Conservation (phyloP, 2,797 vertebrate species). For the Lithobates sylvaticus region DNA sequence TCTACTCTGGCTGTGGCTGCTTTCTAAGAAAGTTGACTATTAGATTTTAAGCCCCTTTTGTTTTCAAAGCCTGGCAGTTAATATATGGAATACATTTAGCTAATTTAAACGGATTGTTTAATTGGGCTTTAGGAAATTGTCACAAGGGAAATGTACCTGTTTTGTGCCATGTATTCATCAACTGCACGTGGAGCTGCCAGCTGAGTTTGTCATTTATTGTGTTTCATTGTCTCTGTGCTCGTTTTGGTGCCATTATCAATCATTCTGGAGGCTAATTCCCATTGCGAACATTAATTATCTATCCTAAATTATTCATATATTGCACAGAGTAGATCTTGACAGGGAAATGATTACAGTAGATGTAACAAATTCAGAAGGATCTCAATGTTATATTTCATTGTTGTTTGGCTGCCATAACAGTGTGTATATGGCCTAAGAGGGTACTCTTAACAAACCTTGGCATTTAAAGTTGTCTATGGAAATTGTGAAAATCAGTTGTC, state of each 20-base stretch:
- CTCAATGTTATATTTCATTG: background rate
- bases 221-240: background rate
- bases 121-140: background rate
- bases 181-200: background rate
- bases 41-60: too few relatives aligned
- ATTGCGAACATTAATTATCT: background rate
- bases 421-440: background rate
- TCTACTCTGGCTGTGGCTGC: too few relatives aligned
- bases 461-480: background rate
- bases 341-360: background rate
- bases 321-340: background rate
- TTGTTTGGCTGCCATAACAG: background rate
- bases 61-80: too few relatives aligned
- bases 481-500: background rate
- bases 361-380: background rate
- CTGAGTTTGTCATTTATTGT: background rate
- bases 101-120: background rate
- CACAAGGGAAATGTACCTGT: background rate
- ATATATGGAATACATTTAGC: background rate
- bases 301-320: background rate
- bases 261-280: background rate
- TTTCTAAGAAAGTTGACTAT: too few relatives aligned
- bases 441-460: background rate
- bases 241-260: background rate
- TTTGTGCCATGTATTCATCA: background rate